Evolutionary conservation across 2,113 vertebrate species (phyloP).

Genomic region (Pipa parva): DNA sequence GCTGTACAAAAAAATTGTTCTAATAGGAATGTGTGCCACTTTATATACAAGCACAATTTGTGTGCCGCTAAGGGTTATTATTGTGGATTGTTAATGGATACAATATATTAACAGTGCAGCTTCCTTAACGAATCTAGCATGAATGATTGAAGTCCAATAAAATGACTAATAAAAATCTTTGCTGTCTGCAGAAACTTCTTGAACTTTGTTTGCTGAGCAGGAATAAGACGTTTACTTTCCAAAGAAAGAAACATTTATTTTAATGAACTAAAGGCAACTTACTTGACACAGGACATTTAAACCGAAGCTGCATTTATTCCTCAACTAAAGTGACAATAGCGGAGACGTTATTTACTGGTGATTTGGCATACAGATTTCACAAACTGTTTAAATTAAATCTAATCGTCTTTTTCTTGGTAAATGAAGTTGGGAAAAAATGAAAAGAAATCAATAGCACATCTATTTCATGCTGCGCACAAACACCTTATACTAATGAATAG

Average conservation of each 20-base stretch:
- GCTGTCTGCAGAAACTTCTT: no score
- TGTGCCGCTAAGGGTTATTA: no score
- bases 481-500: neutral
- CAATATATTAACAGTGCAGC: no score
- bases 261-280: neutral
- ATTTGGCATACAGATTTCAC: neutral
- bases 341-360: neutral
- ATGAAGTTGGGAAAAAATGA: neutral
- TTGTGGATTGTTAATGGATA: no score
- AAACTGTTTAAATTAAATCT: neutral
- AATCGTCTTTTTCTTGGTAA: neutral
- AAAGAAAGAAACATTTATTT: neutral
- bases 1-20: no score
- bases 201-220: neutral
- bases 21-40: no score
- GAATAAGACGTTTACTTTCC: neutral
- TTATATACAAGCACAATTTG: no score
- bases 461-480: neutral
- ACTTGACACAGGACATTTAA: neutral
- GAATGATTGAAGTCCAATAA: no score
- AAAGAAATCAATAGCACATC: constrained; percentile 3
- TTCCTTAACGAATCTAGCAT: no score
- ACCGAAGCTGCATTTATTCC: neutral
- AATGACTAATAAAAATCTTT: no score
- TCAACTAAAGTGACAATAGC: neutral